Base-by-base conservation (phyloP, 2,888 invertebrate species). In the Drosophila bunnanda region DNA sequence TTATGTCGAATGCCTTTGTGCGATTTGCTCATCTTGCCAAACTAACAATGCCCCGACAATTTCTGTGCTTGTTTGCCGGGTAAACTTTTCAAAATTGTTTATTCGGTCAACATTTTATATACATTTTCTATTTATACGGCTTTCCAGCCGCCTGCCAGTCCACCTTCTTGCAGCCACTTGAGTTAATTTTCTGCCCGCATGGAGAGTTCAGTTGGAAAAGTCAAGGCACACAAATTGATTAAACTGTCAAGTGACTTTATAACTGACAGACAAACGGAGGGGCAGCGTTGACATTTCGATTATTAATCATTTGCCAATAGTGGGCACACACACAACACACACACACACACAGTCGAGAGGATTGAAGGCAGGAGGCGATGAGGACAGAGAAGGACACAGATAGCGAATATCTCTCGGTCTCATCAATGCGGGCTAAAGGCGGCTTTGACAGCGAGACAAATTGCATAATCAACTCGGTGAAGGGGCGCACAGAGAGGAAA, bases 201-300 rank as follows among this genome's bases (percentile, higher is more conserved):
- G 76, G 60, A 75, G 72, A 77, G 67, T 68, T 75, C 56, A 65
- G 32, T 41, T 38, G 61, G 67, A 55, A 71, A 54, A 43, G 65
- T 43, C 59, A 58, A 32, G 53, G 50, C 69, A 70, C 60, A 69
- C 70, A 81, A 77, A 87, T 89, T 85, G 85, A 85, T 88, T 85
- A 87, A 85, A 89, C 81, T 89, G 85, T 88, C 85, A 81, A 89
- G 81, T 87, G 89, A 87, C 84, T 85, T 83, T 89, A 78, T 77
- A 77, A 65, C 82, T 81, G 89, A 88, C 44, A 65, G 67, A 68
- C 67, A 56, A 57, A 65, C 72, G 74, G 43, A 65, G 30, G 66
- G 66, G 12, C 82, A 77, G 75, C 76, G 80, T 73, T 87, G 89
- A 83, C 85, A 79, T 78, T 85, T 88, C 87, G 89, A 85, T 85